Evolutionary conservation across 2,113 vertebrate genomes (phyloP), one percentile per base, ranked within the genome.

Genomic region (Trematocara stigmaticum): DNA sequence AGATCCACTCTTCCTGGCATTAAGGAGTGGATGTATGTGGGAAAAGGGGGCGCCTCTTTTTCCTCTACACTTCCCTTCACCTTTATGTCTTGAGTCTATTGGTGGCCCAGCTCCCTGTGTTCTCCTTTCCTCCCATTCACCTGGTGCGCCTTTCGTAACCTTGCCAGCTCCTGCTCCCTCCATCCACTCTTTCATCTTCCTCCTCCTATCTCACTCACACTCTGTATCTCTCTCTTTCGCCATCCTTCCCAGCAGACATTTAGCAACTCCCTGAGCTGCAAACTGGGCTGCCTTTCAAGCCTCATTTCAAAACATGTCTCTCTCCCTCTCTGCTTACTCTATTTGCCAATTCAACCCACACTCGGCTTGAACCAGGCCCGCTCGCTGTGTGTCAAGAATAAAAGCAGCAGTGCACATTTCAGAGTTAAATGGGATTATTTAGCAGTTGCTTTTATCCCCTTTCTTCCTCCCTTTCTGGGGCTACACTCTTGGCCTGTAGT

Each of bases 351-450:
- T 91, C 89, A 86, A 81, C 79, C 89, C 93, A 92, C 91, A 90
- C 91, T 91, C 78, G 29, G 83, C 89, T 84, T 79, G 84, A 91
- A 84, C 89, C 81, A 8, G 85, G 87, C 83, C 90, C 81, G 89
- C 91, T 92, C 31, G 13, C 84, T 80, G 86, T 84, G 88, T 87
- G 88, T 91, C 87, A 56, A 90, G 89, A 93, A 93, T 87, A 93
- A 94, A 91, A 92, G 91, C 89, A 90, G 78, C 85, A 80, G 89
- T 88, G 84, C 90, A 90, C 84, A 92, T 94, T 94, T 94, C 93
- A 93, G 85, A 91, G 89, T 87, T 87, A 91, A 94, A 94, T 90
- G 53, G 84, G 91, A 94, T 95, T 95, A 95, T 95, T 93, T 88
- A 89, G 88, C 87, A 76, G 80, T 29, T 13, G 56, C 90, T 90